These are phyloP conservation scores for Camponotus floridanus DNA, from an alignment of 1,140 invertebrate species.

Conservation along the genomic window DNA sequence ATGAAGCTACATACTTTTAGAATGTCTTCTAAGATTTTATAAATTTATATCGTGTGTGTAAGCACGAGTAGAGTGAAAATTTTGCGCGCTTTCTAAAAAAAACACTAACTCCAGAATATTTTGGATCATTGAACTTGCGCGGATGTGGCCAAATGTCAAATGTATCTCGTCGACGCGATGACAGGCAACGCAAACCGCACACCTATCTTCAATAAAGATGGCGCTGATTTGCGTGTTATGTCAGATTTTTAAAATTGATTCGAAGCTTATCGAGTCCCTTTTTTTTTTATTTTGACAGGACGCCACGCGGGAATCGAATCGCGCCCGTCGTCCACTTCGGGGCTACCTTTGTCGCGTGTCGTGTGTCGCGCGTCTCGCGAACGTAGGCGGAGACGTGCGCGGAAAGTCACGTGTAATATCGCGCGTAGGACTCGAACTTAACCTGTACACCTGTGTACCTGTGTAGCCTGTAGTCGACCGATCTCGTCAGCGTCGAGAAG, in stretches of 20 bases:
- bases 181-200: not conserved
- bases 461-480: conserved; percentile 36
- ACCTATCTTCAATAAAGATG: conserved; percentile 72
- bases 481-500: not conserved
- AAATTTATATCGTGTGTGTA: too few species aligned
- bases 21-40: too few species aligned
- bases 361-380: conserved; percentile 7
- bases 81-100: too few species aligned
- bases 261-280: conserved; percentile 34
- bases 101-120: not conserved
- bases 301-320: not conserved
- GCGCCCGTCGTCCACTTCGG: not conserved
- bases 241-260: conserved; percentile 76
- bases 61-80: too few species aligned
- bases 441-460: conserved; percentile 72
- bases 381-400: conserved; percentile 10
- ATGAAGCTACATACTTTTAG: too few species aligned
- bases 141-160: conserved; percentile 16
- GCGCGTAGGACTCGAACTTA: conserved; percentile 68
- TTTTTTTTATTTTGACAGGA: conserved; percentile 9
- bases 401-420: conserved; percentile 68
- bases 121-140: not conserved
- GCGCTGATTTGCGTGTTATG: conserved; percentile 77
- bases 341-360: not conserved
- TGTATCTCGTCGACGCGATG: not conserved